These are phyloP conservation scores for Pseudomyrmex dendroicus DNA, from an alignment of 1,140 invertebrate genomes.

Conservation along the genomic window DNA sequence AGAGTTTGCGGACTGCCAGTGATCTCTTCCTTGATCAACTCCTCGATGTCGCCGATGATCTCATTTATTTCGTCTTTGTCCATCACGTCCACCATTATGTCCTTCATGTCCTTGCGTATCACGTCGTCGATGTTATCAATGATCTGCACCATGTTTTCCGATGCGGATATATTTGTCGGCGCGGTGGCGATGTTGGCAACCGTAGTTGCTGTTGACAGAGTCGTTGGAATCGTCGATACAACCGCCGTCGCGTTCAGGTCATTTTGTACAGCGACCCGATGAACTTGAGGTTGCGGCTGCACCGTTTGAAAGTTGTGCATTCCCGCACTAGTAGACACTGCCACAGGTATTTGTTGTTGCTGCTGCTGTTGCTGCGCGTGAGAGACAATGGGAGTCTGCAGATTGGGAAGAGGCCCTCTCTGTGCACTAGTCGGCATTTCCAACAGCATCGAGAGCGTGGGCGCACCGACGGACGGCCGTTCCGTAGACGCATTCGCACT, in stretches of 20 bases:
- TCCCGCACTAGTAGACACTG: background rate
- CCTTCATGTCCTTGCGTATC: conserved; percentile 83
- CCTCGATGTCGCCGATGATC: conserved; percentile 84
- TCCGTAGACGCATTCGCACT: conserved; percentile 77
- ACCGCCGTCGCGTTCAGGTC: conserved; percentile 23
- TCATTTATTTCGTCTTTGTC: conserved; percentile 85
- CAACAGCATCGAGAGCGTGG: conserved; percentile 88
- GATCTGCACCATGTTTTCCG: conserved; percentile 81
- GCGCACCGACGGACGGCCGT: conserved; percentile 87
- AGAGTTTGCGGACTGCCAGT: conserved; percentile 78
- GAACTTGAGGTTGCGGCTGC: conserved; percentile 54
- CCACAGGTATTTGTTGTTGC: conserved; percentile 44
- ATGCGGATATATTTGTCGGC: conserved; percentile 72
- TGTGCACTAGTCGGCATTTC: conserved; percentile 83
- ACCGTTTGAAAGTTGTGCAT: conserved; percentile 31
- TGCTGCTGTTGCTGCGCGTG: background rate
- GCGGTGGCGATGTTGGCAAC: conserved; percentile 30
- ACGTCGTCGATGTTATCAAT: conserved; percentile 83
- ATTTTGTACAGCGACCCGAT: conserved; percentile 57
- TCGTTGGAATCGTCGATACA: background rate
- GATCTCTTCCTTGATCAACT: conserved; percentile 84
- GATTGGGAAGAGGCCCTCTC: conserved; percentile 74
- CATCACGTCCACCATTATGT: conserved; percentile 81
- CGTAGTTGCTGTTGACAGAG: conserved; percentile 15
- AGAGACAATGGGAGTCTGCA: conserved; percentile 46